These are phyloP conservation scores for Spinibarbus caldwelli DNA, from an alignment of 2,797 vertebrate species.

Conservation along the genomic window DNA sequence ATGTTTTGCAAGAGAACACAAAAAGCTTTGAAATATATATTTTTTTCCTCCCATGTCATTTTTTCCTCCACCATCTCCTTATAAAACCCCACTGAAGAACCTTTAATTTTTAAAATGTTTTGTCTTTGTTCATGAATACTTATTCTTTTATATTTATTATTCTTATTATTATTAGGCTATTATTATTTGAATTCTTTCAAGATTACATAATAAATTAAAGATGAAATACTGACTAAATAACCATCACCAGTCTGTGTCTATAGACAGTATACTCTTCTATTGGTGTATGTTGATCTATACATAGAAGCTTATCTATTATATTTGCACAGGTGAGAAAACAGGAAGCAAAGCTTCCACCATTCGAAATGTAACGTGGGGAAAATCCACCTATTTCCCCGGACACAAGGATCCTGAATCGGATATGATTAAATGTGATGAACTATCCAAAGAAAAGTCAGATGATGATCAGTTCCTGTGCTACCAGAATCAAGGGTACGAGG, in stretches of 20 bases:
- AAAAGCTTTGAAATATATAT: too few relatives aligned
- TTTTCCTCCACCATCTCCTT: too few relatives aligned
- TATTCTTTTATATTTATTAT: too few relatives aligned
- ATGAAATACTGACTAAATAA: neutral
- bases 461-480: constrained; percentile 46
- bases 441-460: neutral
- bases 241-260: too few relatives aligned
- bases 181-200: neutral
- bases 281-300: neutral
- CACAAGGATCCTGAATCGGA: constrained; percentile 5
- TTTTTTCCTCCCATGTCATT: too few relatives aligned
- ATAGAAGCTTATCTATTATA: neutral
- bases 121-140: neutral
- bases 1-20: too few relatives aligned
- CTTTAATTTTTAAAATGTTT: too few relatives aligned
- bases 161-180: too few relatives aligned
- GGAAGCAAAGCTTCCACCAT: constrained; percentile 25
- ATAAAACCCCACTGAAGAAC: too few relatives aligned
- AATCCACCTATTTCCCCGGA: constrained; percentile 53
- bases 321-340: constrained; percentile 22
- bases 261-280: too few relatives aligned
- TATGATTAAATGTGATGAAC: constrained; percentile 14
- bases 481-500: constrained; percentile 61
- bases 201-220: neutral
- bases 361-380: constrained; percentile 72